These are phyloP conservation scores for Stenolophus ochropezus DNA, from an alignment of 2,888 invertebrate genomes.

Conservation along the genomic window DNA sequence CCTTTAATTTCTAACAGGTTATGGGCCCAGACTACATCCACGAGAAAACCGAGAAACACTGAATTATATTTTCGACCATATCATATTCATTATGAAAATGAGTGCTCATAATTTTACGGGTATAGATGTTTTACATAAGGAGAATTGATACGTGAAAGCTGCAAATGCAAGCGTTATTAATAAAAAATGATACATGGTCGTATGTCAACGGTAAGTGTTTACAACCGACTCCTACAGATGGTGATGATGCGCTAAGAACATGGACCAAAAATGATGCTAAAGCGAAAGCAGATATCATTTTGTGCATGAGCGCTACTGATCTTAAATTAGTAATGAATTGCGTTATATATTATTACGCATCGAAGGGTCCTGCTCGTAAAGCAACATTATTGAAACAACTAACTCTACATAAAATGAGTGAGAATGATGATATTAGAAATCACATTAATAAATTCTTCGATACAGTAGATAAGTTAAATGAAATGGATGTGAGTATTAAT, in stretches of 20 bases:
- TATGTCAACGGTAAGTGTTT: not conserved
- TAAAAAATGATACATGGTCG: not conserved
- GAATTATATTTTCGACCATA: too few species aligned
- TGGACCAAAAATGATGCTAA: not conserved
- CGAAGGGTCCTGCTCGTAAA: too few species aligned
- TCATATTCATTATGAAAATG: too few species aligned
- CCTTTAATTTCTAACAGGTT: too few species aligned
- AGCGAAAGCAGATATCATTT: not conserved
- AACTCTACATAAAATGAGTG: not conserved
- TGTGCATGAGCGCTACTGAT: too few species aligned
- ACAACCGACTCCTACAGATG: too few species aligned
- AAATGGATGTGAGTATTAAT: too few species aligned
- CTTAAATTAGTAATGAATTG: too few species aligned
- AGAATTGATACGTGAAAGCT: not conserved
- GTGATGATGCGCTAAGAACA: not conserved
- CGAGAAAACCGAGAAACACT: too few species aligned
- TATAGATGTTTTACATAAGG: not conserved
- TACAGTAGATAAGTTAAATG: too few species aligned
- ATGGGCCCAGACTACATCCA: too few species aligned
- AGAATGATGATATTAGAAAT: not conserved
- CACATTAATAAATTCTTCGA: not conserved
- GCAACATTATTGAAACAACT: not conserved
- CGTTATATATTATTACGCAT: too few species aligned
- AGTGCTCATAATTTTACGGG: not conserved
- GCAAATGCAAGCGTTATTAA: not conserved